Evolutionary conservation across 2,797 vertebrate species (phyloP).

Genomic region (Leuciscus waleckii): DNA sequence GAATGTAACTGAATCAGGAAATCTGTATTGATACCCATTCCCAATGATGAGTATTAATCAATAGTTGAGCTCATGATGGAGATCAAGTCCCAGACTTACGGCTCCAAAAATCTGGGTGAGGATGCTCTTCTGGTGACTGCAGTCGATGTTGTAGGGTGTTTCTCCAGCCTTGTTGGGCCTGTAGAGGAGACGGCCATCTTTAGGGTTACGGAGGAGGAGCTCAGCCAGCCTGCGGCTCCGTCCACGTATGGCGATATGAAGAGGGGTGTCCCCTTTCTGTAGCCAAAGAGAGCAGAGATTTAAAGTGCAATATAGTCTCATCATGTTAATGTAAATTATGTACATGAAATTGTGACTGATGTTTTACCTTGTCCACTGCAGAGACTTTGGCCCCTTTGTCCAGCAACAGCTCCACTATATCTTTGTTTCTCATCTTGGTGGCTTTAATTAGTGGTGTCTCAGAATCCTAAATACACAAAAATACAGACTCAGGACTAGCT

Average conservation of each 20-base stretch:
- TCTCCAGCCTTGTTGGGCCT: slow-evolving; percentile 89
- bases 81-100: slow-evolving; percentile 72
- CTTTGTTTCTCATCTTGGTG: slow-evolving; percentile 97
- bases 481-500: not conserved
- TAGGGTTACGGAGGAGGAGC: slow-evolving; percentile 86
- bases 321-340: not conserved
- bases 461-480: slow-evolving; percentile 81
- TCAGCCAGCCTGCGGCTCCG: slow-evolving; percentile 88
- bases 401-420: slow-evolving; percentile 94
- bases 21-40: not conserved
- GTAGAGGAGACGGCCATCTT: slow-evolving; percentile 88
- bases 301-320: not conserved
- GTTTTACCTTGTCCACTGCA: slow-evolving; percentile 89
- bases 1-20: not conserved
- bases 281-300: slow-evolving; percentile 4
- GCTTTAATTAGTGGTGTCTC: slow-evolving; percentile 96
- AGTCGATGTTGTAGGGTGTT: slow-evolving; percentile 91
- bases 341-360: not conserved
- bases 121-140: slow-evolving; percentile 91
- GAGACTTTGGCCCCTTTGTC: slow-evolving; percentile 98
- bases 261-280: slow-evolving; percentile 89
- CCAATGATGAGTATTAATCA: not conserved
- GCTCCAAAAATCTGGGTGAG: slow-evolving; percentile 91
- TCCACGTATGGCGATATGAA: slow-evolving; percentile 89
- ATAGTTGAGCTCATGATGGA: not conserved